Percentiles rank a stretch among this genome's conserved stretches.
Evolutionary conservation across 2,797 vertebrate species (phyloP).

Genomic region (Luscinia megarhynchos): DNA sequence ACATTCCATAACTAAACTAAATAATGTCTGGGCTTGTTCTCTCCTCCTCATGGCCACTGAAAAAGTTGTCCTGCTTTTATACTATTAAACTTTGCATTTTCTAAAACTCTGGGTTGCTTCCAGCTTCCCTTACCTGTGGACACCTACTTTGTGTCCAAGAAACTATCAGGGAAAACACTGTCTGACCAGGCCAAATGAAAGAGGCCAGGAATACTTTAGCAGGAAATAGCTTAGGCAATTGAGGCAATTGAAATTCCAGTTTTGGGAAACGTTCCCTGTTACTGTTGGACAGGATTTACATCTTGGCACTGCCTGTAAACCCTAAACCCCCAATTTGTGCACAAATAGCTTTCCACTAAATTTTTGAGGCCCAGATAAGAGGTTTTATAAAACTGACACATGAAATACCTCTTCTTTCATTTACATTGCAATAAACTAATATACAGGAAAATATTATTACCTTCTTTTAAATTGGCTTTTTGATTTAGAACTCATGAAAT

Average conservation of each 20-base stretch:
- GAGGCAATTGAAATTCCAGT: neutral
- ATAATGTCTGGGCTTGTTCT: neutral
- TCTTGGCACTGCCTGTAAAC: neutral
- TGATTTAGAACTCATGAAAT: neutral
- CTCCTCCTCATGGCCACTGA: neutral
- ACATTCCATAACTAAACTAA: neutral
- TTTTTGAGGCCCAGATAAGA: neutral
- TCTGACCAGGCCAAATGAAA: neutral
- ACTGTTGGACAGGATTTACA: neutral
- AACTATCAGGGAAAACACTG: neutral
- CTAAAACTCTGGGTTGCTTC: neutral
- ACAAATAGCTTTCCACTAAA: neutral
- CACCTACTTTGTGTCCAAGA: neutral
- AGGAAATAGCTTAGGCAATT: neutral
- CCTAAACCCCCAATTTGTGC: neutral
- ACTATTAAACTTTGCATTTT: neutral
- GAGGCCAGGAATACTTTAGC: neutral
- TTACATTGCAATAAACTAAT: neutral
- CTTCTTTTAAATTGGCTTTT: neutral
- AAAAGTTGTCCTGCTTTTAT: neutral
- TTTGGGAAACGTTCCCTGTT: constrained; percentile 27
- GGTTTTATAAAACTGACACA: neutral
- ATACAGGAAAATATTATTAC: neutral
- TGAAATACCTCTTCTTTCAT: neutral
- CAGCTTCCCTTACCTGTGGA: neutral